Evolutionary conservation across 2,797 vertebrate species (phyloP).

Genomic region (Galagoides demidoff): DNA sequence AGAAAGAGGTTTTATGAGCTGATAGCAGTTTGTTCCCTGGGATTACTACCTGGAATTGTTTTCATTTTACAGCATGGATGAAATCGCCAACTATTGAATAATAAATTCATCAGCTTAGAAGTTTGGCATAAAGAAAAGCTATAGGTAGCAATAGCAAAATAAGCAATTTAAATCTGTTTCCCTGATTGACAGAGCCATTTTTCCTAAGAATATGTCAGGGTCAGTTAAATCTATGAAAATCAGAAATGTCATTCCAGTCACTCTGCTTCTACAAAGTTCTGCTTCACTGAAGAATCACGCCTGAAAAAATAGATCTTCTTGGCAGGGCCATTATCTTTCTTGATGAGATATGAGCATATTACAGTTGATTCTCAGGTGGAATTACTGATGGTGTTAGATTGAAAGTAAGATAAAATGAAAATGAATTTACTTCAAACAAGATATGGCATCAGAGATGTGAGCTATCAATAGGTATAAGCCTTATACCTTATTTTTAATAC

Average conservation of each 20-base stretch:
- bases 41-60: conserved; percentile 53
- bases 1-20: background rate
- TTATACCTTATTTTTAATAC: conserved; percentile 58
- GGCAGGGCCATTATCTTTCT: conserved; percentile 62
- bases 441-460: conserved; percentile 31
- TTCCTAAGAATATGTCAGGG: conserved; percentile 15
- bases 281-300: conserved; percentile 39
- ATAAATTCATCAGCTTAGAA: conserved; percentile 50
- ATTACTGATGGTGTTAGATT: conserved; percentile 27
- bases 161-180: conserved; percentile 53
- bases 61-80: background rate
- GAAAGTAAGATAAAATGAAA: conserved; percentile 46
- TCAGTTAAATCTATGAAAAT: conserved; percentile 60
- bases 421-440: conserved; percentile 54
- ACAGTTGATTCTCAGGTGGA: conserved; percentile 61
- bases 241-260: conserved; percentile 41
- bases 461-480: background rate
- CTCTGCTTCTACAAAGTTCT: background rate
- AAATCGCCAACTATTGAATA: conserved; percentile 43
- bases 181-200: conserved; percentile 62
- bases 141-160: conserved; percentile 55
- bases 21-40: background rate
- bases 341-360: conserved; percentile 66
- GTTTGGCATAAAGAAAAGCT: conserved; percentile 15
- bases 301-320: conserved; percentile 38